These are phyloP conservation scores for Caenorhabditis inopinata DNA, from an alignment of 1,140 invertebrate species.

Conservation along the genomic window DNA sequence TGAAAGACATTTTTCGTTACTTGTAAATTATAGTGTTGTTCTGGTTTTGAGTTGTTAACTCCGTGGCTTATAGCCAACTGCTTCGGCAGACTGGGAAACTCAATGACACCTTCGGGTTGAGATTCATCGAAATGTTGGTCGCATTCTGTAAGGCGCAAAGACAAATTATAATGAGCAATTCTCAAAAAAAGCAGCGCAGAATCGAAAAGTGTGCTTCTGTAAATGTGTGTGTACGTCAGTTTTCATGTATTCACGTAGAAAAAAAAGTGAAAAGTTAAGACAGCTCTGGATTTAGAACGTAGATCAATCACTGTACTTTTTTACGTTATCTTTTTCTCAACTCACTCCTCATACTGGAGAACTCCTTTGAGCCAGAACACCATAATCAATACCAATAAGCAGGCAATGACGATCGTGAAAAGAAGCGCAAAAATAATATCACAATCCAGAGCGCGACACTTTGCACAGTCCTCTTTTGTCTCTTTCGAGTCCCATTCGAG, in stretches of 20 bases:
- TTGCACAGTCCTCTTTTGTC: slow-evolving; percentile 57
- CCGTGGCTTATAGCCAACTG: neutral
- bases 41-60: slow-evolving; percentile 23
- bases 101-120: slow-evolving; percentile 55
- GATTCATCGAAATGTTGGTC: slow-evolving; percentile 62
- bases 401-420: slow-evolving; percentile 61
- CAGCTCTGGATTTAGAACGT: no score
- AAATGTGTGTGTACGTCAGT: no score
- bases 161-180: neutral
- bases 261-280: no score
- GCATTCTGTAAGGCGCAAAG: slow-evolving; percentile 54
- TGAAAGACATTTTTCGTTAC: neutral
- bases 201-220: neutral
- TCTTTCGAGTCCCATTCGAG: slow-evolving; percentile 49
- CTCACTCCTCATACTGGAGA: slow-evolving; percentile 64
- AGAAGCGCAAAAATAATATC: slow-evolving; percentile 65
- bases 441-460: slow-evolving; percentile 64
- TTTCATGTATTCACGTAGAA: no score
- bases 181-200: neutral
- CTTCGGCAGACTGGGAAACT: slow-evolving; percentile 58
- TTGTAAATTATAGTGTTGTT: slow-evolving; percentile 27
- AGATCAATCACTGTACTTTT: no score
- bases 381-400: slow-evolving; percentile 62
- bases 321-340: neutral
- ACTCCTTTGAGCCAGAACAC: slow-evolving; percentile 66